Conservation (phyloP, 2,797 vertebrate genomes). For the Melanotaenia trifasciata region DNA sequence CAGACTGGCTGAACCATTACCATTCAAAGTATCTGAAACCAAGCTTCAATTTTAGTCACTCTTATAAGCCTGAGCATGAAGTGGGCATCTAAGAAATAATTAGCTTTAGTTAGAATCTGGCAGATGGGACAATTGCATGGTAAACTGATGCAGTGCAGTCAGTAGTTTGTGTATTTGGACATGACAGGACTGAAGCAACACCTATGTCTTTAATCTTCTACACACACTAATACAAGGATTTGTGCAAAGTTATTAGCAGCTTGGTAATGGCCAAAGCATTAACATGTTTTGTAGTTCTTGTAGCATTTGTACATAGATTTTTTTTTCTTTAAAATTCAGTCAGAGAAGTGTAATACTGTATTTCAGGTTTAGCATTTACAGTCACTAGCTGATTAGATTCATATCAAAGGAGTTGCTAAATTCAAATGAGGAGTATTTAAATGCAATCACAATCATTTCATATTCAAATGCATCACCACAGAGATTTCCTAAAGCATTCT, state of each 20-base stretch:
- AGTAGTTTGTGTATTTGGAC: constrained; percentile 27
- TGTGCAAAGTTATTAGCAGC: not conserved
- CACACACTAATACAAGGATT: not conserved
- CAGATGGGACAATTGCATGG: constrained; percentile 45
- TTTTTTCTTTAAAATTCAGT: constrained; percentile 5
- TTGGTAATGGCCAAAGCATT: constrained; percentile 1
- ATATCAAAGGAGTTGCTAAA: constrained; percentile 31
- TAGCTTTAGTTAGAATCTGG: not conserved
- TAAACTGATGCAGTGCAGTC: not conserved
- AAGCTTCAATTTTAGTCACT: constrained; percentile 21
- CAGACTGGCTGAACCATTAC: no score
- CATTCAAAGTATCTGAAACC: not conserved
- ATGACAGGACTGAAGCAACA: constrained; percentile 33
- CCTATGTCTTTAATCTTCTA: no score
- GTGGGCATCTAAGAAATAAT: constrained; percentile 31
- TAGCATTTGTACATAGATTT: constrained; percentile 6
- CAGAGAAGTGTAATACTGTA: constrained; percentile 6
- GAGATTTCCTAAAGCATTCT: constrained; percentile 10
- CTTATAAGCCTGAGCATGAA: constrained; percentile 46
- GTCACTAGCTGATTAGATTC: constrained; percentile 24
- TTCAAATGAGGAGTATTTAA: constrained; percentile 40
- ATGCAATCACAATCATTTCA: constrained; percentile 54
- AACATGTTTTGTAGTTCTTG: not conserved
- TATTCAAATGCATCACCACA: constrained; percentile 37
- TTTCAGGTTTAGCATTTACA: constrained; percentile 16